Percentiles rank a stretch among this genome's conserved stretches.
Evolutionary conservation across 1,140 invertebrate genomes (phyloP).

Genomic region (Halictus rubicundus): DNA sequence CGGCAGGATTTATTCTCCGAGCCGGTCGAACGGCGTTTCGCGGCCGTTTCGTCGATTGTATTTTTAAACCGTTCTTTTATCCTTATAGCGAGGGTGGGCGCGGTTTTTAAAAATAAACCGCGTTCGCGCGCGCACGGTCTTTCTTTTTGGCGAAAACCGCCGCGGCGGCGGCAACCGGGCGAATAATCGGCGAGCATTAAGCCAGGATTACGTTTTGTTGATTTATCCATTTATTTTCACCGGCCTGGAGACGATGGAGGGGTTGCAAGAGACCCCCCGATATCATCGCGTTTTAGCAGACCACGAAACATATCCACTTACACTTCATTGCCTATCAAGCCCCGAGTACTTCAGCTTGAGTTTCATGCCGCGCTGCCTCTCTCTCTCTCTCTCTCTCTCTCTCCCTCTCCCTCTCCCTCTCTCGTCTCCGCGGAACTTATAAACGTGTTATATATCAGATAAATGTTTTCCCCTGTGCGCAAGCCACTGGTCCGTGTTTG

Average conservation of each 20-base stretch:
- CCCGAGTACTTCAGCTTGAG: slow-evolving; percentile 61
- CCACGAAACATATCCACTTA: slow-evolving; percentile 67
- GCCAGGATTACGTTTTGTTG: slow-evolving; percentile 27
- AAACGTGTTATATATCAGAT: slow-evolving; percentile 65
- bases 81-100: slow-evolving; percentile 1
- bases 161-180: neutral
- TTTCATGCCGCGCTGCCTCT: slow-evolving; percentile 42
- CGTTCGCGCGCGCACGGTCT: neutral
- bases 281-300: slow-evolving; percentile 63
- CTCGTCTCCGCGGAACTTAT: slow-evolving; percentile 53
- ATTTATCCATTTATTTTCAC: slow-evolving; percentile 51
- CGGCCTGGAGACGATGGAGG: neutral
- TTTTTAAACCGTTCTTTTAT: slow-evolving; percentile 49
- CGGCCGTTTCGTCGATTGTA: slow-evolving; percentile 32
- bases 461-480: slow-evolving; percentile 55
- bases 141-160: neutral
- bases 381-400: too few relatives aligned
- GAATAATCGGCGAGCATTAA: slow-evolving; percentile 12
- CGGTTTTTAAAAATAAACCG: slow-evolving; percentile 32
- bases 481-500: slow-evolving; percentile 44
- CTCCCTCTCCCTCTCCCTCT: slow-evolving; percentile 10
- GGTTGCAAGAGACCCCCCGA: slow-evolving; percentile 32
- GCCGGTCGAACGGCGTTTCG: slow-evolving; percentile 1
- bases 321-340: slow-evolving; percentile 64
- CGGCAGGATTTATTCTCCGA: slow-evolving; percentile 20